Base-by-base conservation (phyloP, 30 jellyfish, hydroid and myxozoan genomes). In the Hydractinia echinata region DNA sequence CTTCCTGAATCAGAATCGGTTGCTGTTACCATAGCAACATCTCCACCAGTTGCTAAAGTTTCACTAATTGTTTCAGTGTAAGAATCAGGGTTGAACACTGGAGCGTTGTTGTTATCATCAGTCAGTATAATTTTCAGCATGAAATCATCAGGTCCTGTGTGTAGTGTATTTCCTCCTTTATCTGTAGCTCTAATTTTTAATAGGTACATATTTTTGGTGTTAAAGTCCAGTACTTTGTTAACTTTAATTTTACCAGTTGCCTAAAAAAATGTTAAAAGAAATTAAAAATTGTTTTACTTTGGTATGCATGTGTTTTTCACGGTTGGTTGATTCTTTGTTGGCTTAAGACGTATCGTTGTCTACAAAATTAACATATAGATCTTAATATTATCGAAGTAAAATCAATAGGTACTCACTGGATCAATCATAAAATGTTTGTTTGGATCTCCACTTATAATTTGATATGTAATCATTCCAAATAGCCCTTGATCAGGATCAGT, bases 161-260 rank as follows among this genome's bases (percentile, higher is more conserved):
- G 74, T 13, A n/a, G 74, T 64, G 74, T 44, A 4, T 64, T 7
- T 6, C 1, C 18, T 4, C 99, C 99, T 70, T 88, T 94, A 83
- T 94, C 99, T 68, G 79, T 66, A 55, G 97, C 99, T 79, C 73
- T 78, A 10, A 88, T 79, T 15, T 49, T 82, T 51, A 94, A 60
- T 51, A 69, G 85, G 73, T 94, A 89, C 16, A 66, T 54, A 52
- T 61, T 70, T 56, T 21, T 76, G 4, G 74, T 67, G 54, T 94
- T 96, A 51, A 95, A 87, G 79, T 94, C 90, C n/a, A 94, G 92
- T 70, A 82, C 68, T 76, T 94, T 81, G 18, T 7, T 13, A 13
- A 64, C 16, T 6, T 44, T n/a, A 13, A 64, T 13, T 6, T 64
- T 64, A 13, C 74, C 74, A 64, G 74, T 6, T 6, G 19, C 39